Base-by-base conservation (phyloP, 1,140 invertebrate species). In the Carposina sasakii region DNA sequence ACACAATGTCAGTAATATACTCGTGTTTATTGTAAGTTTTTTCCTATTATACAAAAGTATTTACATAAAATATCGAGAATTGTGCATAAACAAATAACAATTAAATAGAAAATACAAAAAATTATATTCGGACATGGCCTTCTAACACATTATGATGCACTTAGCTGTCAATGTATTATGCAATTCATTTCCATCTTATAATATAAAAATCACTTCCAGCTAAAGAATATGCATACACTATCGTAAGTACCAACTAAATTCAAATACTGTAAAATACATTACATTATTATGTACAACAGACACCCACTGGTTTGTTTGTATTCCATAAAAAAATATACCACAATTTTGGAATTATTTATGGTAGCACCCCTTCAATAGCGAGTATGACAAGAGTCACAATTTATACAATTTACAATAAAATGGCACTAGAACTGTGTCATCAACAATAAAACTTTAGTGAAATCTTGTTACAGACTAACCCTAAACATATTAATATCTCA, bases 11-110 rank as follows among this genome's bases (percentile, higher is more conserved):
- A 76, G 79, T 85, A 86, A 85, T 85, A 85, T 86, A 86, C 76
- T 86, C 70, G 81, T 83, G 75, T 86, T 86, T 86, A 86, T 86
- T 86, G 84, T 83, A 85, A 69, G 75, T 74, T 73, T 82, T 77
- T 67, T 81, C 70, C 81, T 85, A 85, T 85, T 73, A 81, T 86
- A 86, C 83, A 86, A 85, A 85, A 86, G 65, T 85, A 86, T 86
- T 79, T 86, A 86, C 83, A 85, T 85, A 86, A 76, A 84, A 86
- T 84, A 85, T 84, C 77, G 81, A 86, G 81, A 85, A 85, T 85
- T 84, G 85, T 85, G 85, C 85, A 84, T 83, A 83, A 86, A 85
- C 82, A 85, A 85, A 85, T 86, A 85, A 86, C 85, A 86, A 85
- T 82, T 81, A 84, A 82, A 84, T 81, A 82, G 72, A 77, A n/a